Base-by-base conservation (phyloP, 2,797 vertebrate genomes). In the Tokudaia tokunoshimensis region DNA sequence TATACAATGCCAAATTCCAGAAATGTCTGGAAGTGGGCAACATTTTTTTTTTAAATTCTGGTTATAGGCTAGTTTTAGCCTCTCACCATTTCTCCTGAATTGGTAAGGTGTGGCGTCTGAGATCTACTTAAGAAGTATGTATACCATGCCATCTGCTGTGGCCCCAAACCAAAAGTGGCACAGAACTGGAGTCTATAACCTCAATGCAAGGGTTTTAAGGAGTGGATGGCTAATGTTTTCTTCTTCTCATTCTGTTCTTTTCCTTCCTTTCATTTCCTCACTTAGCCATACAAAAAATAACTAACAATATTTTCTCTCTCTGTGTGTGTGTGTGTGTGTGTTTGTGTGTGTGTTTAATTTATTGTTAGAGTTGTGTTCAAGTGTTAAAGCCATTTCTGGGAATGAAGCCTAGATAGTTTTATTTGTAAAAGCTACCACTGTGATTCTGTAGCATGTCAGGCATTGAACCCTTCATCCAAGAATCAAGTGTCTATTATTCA, bases 361-460 rank as follows among this genome's bases (percentile, higher is more conserved):
- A 29, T 86, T 75, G 50, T 80, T 57, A 93, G 47, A 74, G 67
- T 29, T 65, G 44, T 79, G 52, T 22, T 83, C 47, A 72, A 92
- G 11, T 19, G 76, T 15, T 93, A 19, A 82, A 92, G 95, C 15
- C 1, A 22, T 93, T 92, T 94, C 93, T 95, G 81, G 57, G 76
- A 96, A 81, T 79, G 7, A 37, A 88, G 10, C 59, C 44, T 85
- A 26, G 76, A 52, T 20, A 96, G 31, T 34, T 78, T 97, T 92
- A 65, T 96, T 83, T 94, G 70, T 95, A 47, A 84, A 79, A 44
- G 13, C 20, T 47, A 50, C 26, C 22, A 4, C 29, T 52, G 31
- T 67, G 84, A 76, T 93, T 87, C 81, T 90, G 10, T n/a, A 93
- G 34, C 34, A n/a, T 92, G 86, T 24, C 11, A 84, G n/a, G 65